These are phyloP conservation scores for Aurelia aurita DNA, from an alignment of 30 jellyfish, hydroid and myxozoan species.

Conservation along the genomic window DNA sequence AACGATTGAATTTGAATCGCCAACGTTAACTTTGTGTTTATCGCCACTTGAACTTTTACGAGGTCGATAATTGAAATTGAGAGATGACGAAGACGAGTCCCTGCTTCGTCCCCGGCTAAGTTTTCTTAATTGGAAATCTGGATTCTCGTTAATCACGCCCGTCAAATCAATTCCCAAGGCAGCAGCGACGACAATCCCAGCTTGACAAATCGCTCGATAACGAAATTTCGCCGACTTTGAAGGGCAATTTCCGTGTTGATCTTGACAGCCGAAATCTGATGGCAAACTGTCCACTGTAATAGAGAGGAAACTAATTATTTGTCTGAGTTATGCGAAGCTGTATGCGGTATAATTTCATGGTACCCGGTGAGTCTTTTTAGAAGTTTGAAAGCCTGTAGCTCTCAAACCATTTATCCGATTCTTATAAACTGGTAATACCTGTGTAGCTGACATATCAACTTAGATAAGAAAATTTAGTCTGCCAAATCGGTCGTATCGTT, in stretches of 20 bases:
- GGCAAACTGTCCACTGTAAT: conserved; percentile 87
- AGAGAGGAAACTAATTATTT: neutral
- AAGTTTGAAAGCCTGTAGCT: no score
- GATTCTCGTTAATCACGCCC: conserved; percentile 64
- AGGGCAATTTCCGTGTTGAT: conserved; percentile 72
- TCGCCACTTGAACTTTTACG: conserved; percentile 66
- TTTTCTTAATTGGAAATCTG: conserved; percentile 75
- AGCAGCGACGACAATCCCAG: conserved; percentile 95
- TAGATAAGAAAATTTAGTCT: no score
- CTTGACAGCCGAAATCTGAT: conserved; percentile 58
- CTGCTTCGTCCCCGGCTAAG: conserved; percentile 71
- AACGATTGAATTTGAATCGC: conserved; percentile 61
- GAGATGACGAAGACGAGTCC: conserved; percentile 66
- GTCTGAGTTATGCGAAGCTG: no score
- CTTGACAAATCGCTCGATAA: conserved; percentile 89
- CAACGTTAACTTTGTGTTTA: conserved; percentile 50
- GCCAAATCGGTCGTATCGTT: no score
- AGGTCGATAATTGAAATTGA: conserved; percentile 49
- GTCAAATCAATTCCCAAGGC: conserved; percentile 89
- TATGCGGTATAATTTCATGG: no score
- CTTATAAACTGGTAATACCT: no score
- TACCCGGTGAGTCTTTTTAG: no score
- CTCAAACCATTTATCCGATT: no score
- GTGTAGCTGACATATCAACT: no score
- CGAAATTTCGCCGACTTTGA: conserved; percentile 82